Percentiles rank a stretch among this genome's conserved stretches.
phyloP scores from a whole-genome alignment of 1,140 invertebrate species.

The Drosophila insularis region DNA sequence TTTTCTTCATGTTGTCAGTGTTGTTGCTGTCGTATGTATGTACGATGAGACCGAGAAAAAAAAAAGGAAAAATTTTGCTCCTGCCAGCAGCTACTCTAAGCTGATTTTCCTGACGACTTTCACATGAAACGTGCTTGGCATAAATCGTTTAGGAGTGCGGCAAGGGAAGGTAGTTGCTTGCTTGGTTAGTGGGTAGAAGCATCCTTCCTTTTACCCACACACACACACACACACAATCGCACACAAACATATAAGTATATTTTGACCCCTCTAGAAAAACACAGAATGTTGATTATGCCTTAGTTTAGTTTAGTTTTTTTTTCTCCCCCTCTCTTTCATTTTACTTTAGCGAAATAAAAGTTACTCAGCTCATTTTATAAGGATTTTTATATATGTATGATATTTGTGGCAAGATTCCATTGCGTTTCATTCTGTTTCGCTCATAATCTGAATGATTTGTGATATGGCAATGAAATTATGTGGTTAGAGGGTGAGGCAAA shows the following conservation, averaged over 20 bases:
- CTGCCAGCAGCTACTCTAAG: slow-evolving; percentile 5
- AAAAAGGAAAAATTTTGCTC: background rate
- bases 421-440: background rate
- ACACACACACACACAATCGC: background rate
- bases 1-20: slow-evolving; percentile 23
- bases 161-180: background rate
- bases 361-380: slow-evolving; percentile 9
- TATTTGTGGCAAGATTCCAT: background rate
- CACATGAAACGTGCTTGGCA: slow-evolving; percentile 65
- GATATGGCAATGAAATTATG: background rate
- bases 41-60: background rate
- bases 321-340: background rate
- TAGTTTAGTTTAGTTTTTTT: background rate
- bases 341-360: slow-evolving; percentile 1
- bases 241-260: background rate
- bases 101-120: slow-evolving; percentile 59
- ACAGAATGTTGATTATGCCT: slow-evolving; percentile 7
- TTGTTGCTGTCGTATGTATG: slow-evolving; percentile 16
- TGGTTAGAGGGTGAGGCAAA: background rate
- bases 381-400: slow-evolving; percentile 5
- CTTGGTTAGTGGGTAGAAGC: background rate
- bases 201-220: background rate
- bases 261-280: slow-evolving; percentile 4
- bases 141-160: slow-evolving; percentile 40
- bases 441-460: slow-evolving; percentile 5